Evolutionary conservation across 2,113 vertebrate species (phyloP).

Genomic region (Pandion haliaetus): DNA sequence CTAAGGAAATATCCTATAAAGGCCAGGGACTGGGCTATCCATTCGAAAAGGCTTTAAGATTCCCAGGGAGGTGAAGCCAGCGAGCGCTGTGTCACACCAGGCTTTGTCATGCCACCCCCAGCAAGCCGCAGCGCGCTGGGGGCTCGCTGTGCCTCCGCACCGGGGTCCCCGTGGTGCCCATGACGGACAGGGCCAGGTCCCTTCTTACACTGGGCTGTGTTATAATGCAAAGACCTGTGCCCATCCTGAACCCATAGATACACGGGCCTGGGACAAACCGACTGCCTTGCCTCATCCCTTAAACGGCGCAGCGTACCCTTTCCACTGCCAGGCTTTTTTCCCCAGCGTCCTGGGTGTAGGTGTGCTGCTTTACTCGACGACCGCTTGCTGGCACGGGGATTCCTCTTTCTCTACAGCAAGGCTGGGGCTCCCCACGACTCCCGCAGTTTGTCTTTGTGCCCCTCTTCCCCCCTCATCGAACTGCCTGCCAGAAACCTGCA

Average conservation of each 20-base stretch:
- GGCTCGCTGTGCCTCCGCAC: background rate
- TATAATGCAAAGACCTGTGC: background rate
- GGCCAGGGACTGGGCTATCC: background rate
- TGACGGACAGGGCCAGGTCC: accelerated
- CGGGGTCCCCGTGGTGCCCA: accelerated
- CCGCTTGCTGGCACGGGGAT: background rate
- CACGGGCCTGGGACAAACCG: background rate
- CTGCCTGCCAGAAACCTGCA: accelerated
- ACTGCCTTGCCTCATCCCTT: background rate
- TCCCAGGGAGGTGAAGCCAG: background rate
- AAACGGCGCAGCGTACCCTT: accelerated
- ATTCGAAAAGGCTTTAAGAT: background rate
- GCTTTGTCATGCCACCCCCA: background rate
- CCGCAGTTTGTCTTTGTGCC: background rate
- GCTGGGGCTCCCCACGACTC: accelerated
- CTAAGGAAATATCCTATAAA: background rate
- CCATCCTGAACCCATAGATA: accelerated
- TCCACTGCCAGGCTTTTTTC: background rate
- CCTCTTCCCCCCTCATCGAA: background rate
- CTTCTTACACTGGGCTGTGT: accelerated
- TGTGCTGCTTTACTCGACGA: background rate
- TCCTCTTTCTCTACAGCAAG: background rate
- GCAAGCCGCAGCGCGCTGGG: accelerated
- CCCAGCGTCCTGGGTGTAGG: background rate
- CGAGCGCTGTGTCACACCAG: accelerated